phyloP scores from a whole-genome alignment of 2,888 invertebrate species.

The Tetragonisca angustula region DNA sequence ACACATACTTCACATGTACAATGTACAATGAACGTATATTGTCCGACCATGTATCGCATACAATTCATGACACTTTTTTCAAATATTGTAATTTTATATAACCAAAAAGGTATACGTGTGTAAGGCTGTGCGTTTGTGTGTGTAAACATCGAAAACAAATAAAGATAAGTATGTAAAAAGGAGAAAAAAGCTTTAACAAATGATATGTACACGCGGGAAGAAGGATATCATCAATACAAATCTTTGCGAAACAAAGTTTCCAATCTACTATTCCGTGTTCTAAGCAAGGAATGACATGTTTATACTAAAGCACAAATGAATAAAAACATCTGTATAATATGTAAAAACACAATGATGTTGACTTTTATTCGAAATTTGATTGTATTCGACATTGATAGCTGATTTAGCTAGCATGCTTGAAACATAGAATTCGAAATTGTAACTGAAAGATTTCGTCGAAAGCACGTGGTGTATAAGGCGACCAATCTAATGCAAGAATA shows the following conservation, averaged over 20 bases:
- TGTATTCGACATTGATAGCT: background rate
- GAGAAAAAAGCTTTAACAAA: conserved; percentile 30
- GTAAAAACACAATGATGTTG: conserved; percentile 7
- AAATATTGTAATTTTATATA: conserved; percentile 79
- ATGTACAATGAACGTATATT: conserved; percentile 41
- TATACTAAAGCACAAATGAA: conserved; percentile 80
- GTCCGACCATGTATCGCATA: conserved; percentile 58
- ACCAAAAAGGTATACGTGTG: conserved; percentile 58
- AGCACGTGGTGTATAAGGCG: conserved; percentile 42
- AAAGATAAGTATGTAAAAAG: conserved; percentile 7
- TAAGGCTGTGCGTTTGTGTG: conserved; percentile 45
- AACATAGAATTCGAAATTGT: conserved; percentile 20
- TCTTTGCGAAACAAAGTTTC: conserved; percentile 44
- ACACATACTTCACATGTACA: conserved; percentile 36
- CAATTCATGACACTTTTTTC: conserved; percentile 75
- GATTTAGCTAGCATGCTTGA: background rate
- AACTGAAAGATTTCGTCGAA: conserved; percentile 4
- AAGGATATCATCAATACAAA: background rate
- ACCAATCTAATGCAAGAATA: conserved; percentile 41
- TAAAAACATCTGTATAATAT: conserved; percentile 75
- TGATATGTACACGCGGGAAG: conserved; percentile 18
- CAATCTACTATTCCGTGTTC: conserved; percentile 65
- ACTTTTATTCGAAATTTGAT: background rate
- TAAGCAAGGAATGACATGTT: conserved; percentile 70
- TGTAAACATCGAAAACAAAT: conserved; percentile 22